Evolutionary conservation across 2,113 vertebrate genomes (phyloP), one percentile per base, ranked within the genome.

Genomic region (Tachycineta bicolor): DNA sequence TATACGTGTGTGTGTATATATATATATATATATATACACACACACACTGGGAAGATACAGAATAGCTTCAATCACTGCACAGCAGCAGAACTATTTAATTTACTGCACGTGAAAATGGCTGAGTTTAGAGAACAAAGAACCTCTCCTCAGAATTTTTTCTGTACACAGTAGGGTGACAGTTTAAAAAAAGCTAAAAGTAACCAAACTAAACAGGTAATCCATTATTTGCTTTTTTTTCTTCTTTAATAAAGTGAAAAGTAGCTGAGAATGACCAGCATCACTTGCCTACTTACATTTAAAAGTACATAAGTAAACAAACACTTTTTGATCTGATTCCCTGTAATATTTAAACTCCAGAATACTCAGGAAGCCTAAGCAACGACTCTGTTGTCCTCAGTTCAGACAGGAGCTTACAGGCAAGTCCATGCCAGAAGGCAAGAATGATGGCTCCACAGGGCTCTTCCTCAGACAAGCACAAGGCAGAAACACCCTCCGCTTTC

Each of bases 401-500:
- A 39, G 63, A 19, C 2, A 55, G 62, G 41, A 83, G 25, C 28
- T 60, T 34, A 49, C 16, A 62, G 60, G 28, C 26, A 34, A 70
- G 34, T 33, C 73, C 60, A 21, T 6, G 53, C 12, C 37, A 69
- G 59, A 49, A 65, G 79, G 68, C 79, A 62, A 82, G 68, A 65
- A 39, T 3, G n/a, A 65, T 63, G 83, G 76, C 75, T 88, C 26
- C 73, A 77, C 23, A 46, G 75, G 6, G 62, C 25, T 83, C 55
- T 71, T 93, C 93, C 69, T 89, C 82, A 53, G 49, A 43, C 29
- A 70, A 68, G 34, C 52, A 91, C 26, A 46, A 52, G 33, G 49
- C 46, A 94, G 62, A 89, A 91, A 68, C 60, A n/a, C 9, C 26
- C 80, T 74, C 83, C 60, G 80, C 86, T 90, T 74, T 79, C 58